Percentiles rank a stretch among this genome's conserved stretches.
phyloP scores from a whole-genome alignment of 1,140 invertebrate genomes.

The Cydia strobilella region DNA sequence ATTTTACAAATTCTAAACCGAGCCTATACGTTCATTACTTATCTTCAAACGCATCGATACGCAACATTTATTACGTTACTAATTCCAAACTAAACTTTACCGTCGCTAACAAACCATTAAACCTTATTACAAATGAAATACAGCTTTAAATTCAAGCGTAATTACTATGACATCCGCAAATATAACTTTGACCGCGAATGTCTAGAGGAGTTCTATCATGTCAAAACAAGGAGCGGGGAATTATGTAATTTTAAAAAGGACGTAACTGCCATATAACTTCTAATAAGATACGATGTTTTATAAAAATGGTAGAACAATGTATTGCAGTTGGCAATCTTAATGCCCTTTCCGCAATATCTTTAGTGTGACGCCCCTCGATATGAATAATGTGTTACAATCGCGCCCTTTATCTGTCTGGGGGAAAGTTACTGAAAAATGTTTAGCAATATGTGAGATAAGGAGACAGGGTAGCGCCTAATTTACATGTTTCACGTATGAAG shows the following conservation, averaged over 20 bases:
- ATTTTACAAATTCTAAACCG: constrained; percentile 50
- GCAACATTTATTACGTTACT: constrained; percentile 74
- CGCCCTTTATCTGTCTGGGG: constrained; percentile 63
- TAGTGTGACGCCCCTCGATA: constrained; percentile 73
- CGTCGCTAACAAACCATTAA: neutral
- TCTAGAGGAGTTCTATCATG: constrained; percentile 70
- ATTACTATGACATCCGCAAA: constrained; percentile 33
- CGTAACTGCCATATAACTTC: neutral
- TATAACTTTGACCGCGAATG: constrained; percentile 51
- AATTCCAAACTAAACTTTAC: constrained; percentile 42
- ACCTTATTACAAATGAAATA: constrained; percentile 37
- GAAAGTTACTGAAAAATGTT: constrained; percentile 43
- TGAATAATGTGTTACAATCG: constrained; percentile 76
- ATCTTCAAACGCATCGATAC: constrained; percentile 78
- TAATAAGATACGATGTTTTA: neutral
- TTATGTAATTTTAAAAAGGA: neutral
- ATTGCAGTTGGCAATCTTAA: constrained; percentile 77
- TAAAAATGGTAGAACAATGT: constrained; percentile 66
- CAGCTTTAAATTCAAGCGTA: constrained; percentile 36
- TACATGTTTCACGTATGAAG: neutral
- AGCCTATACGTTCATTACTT: constrained; percentile 72
- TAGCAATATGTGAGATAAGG: constrained; percentile 34
- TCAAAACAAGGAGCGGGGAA: constrained; percentile 71
- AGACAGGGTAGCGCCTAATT: neutral
- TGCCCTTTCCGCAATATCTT: constrained; percentile 78